Evolutionary conservation across 2,113 vertebrate genomes (phyloP), one percentile per base, ranked within the genome.

Genomic region (Passer domesticus): DNA sequence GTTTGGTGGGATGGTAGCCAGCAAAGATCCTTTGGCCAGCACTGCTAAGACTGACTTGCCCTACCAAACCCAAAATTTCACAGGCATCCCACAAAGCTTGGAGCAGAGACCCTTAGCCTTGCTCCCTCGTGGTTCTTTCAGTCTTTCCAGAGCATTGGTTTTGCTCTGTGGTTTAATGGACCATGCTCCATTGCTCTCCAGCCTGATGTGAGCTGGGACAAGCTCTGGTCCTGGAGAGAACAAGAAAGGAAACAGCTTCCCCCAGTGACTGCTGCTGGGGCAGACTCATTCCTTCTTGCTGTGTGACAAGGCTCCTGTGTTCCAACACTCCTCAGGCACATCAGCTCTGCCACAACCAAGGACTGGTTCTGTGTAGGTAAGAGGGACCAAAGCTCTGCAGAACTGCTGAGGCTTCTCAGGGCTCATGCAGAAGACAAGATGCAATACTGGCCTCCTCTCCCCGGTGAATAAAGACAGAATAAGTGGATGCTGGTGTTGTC

Each of bases 391-490:
- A 89, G 56, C 44, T 49, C 69, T 58, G 55, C 47, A 43, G 69
- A 70, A 63, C 46, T 83, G 52, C 4, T 33, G 43, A 62, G 43
- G 56, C 44, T 84, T 87, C 53, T 78, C 22, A 15, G 63, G 46
- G 28, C 55, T 78, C 58, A 44, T 72, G 47, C 33, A 73, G 44
- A 55, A 60, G 76, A 62, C 13, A 59, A 79, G 68, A 30, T 70
- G 28, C 86, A 95, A 66, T n/a, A 41, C 52, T 58, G 37, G 79
- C 63, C 55, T 91, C 72, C 30, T 78, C 77, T 86, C 43, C 68
- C 58, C 2, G 1, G 35, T 90, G 73, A 96, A 97, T 95, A 97
- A 95, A 95, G 85, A 83, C 41, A 72, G 70, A 86, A 67, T 33
- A 88, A 89, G 69, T 43, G 59, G 67, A 60, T 56, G 53, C 50